phyloP scores from a whole-genome alignment of 1,140 invertebrate species.

The Drusus annulatus region DNA sequence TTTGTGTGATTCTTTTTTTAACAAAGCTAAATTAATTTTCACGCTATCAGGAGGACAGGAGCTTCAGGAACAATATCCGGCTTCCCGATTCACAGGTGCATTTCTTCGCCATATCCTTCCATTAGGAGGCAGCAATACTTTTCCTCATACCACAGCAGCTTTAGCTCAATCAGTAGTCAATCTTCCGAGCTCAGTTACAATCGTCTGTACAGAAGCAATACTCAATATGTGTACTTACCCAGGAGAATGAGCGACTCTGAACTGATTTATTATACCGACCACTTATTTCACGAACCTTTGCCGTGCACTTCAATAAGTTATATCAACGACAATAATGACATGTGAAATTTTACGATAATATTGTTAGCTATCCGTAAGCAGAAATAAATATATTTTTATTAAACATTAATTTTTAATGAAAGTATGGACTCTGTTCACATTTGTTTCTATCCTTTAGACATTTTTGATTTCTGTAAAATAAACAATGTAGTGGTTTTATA shows the following conservation, averaged over 20 bases:
- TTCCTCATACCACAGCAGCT: slow-evolving; percentile 25
- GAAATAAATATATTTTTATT: no score
- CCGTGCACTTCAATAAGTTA: slow-evolving; percentile 65
- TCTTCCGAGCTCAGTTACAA: neutral
- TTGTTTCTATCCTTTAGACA: no score
- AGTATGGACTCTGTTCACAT: no score
- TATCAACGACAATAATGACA: slow-evolving; percentile 60
- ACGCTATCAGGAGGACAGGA: slow-evolving; percentile 65
- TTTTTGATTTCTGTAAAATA: no score
- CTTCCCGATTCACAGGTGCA: slow-evolving; percentile 71
- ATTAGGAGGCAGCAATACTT: slow-evolving; percentile 14
- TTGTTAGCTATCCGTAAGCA: neutral
- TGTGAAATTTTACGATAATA: slow-evolving; percentile 17
- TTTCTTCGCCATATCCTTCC: slow-evolving; percentile 40
- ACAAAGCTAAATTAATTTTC: neutral
- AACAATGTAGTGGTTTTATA: no score
- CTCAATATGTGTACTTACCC: neutral
- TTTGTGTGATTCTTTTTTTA: slow-evolving; percentile 6
- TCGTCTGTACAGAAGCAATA: neutral
- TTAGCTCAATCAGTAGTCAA: slow-evolving; percentile 33
- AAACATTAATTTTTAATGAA: no score
- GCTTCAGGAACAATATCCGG: slow-evolving; percentile 68
- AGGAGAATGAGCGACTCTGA: slow-evolving; percentile 1
- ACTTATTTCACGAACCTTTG: slow-evolving; percentile 65
- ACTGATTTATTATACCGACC: slow-evolving; percentile 51